Evolutionary conservation across 2,888 invertebrate species (phyloP), one percentile per base, ranked within the genome.

Genomic region (Dynastes grantii): DNA sequence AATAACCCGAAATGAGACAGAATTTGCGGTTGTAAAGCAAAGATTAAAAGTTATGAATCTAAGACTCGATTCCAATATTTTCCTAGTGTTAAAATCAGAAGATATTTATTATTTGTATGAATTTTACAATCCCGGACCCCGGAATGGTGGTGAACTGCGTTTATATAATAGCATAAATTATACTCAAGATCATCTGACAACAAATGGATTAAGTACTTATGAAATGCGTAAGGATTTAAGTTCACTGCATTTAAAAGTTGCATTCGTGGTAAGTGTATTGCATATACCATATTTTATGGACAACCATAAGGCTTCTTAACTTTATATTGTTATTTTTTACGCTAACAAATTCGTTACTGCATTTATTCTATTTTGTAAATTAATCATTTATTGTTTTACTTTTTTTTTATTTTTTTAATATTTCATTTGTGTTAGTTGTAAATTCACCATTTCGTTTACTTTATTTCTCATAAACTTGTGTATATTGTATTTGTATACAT

Each of bases 41-140:
- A 58, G 32, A 51, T 49, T 79, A 22, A 53, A 61, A 32, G 53
- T 51, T 29, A 45, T 79, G 22, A 75, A 79, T 77, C 32, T 79
- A 16, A 77, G 67, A 49, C 9, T 79, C 1, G 77, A 79, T 77
- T 77, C 79, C 0, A 79, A 77, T 40, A 63, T 79, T n/a, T 76
- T 61, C 27, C 27, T 79, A 13, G 67, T 61, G 6, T n/a, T 79
- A 16, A 61, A 67, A 76, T 45, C n/a, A 9, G 63, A 53, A 13
- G 4, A n/a, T n/a, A 29, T 13, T 22, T 79, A 79, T 27, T n/a
- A 9, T n/a, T 5, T 79, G 9, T 76, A 61, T 22, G 79, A 79
- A 68, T 27, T 73, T 27, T 75, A 68, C 32, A 79, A 79, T 51
- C 65, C 73, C 3, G 71, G 73, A 11, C 37, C 27, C 32, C 16